These are phyloP conservation scores for Baronia brevicornis DNA, from an alignment of 2,888 invertebrate species.

Conservation along the genomic window DNA sequence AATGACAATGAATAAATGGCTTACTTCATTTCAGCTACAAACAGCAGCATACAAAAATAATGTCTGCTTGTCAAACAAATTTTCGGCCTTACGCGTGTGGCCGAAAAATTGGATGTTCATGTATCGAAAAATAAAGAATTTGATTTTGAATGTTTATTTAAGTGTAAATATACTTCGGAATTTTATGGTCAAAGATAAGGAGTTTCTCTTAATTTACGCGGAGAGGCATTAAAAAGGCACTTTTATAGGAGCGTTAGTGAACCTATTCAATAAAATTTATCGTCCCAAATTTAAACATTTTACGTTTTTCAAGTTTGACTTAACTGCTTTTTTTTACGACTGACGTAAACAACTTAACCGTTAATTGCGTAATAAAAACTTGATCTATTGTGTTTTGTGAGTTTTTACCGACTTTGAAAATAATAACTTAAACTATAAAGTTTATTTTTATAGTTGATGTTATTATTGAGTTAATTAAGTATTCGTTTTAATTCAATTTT, in stretches of 20 bases:
- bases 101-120: neutral
- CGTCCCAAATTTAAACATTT: slow-evolving; percentile 10
- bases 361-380: slow-evolving; percentile 10
- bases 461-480: too few relatives aligned
- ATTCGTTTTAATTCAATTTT: too few relatives aligned
- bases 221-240: neutral
- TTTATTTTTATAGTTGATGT: too few relatives aligned
- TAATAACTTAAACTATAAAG: too few relatives aligned
- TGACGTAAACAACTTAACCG: slow-evolving; percentile 10
- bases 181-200: slow-evolving; percentile 8
- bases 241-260: neutral
- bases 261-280: slow-evolving; percentile 13
- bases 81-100: too few relatives aligned
- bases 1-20: too few relatives aligned
- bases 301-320: slow-evolving; percentile 7
- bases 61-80: too few relatives aligned
- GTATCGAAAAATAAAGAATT: neutral
- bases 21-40: too few relatives aligned
- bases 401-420: too few relatives aligned
- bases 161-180: slow-evolving; percentile 1
- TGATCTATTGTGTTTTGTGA: slow-evolving; percentile 6
- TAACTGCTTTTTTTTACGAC: slow-evolving; percentile 13
- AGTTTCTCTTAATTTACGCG: slow-evolving; percentile 6
- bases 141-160: slow-evolving; percentile 3
- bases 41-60: too few relatives aligned